These are phyloP conservation scores for Acrocephalus arundinaceus DNA, from an alignment of 2,113 vertebrate genomes.

Conservation along the genomic window DNA sequence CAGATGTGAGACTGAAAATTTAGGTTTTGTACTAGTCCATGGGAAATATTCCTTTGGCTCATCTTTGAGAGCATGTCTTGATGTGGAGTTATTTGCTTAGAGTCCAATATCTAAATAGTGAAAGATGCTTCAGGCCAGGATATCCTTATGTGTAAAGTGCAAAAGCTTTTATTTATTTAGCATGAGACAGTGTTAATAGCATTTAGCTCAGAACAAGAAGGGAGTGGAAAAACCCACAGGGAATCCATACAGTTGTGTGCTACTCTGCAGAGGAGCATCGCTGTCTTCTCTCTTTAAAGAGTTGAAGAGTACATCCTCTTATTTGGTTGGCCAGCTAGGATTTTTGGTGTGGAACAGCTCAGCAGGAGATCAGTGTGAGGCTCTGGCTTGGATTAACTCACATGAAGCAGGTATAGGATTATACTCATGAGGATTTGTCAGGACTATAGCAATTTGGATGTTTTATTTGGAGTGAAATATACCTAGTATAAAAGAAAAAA, in stretches of 20 bases:
- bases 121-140: not conserved
- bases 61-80: not conserved
- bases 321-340: not conserved
- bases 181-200: not conserved
- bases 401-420: not conserved
- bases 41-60: not conserved
- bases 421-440: not conserved
- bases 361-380: not conserved
- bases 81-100: not conserved
- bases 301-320: not conserved
- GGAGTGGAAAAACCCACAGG: not conserved
- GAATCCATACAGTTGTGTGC: not conserved
- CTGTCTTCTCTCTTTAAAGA: not conserved
- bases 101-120: not conserved
- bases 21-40: not conserved
- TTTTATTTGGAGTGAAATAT: not conserved
- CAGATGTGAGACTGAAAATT: not conserved
- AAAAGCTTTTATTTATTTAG: slow-evolving; percentile 30
- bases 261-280: not conserved
- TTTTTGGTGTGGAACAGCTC: not conserved
- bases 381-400: not conserved
- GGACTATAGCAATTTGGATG: not conserved
- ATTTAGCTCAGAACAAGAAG: not conserved
- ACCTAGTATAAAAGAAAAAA: not conserved
- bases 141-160: not conserved